phyloP scores from a whole-genome alignment of 2,113 vertebrate genomes.

The Osmerus mordax region DNA sequence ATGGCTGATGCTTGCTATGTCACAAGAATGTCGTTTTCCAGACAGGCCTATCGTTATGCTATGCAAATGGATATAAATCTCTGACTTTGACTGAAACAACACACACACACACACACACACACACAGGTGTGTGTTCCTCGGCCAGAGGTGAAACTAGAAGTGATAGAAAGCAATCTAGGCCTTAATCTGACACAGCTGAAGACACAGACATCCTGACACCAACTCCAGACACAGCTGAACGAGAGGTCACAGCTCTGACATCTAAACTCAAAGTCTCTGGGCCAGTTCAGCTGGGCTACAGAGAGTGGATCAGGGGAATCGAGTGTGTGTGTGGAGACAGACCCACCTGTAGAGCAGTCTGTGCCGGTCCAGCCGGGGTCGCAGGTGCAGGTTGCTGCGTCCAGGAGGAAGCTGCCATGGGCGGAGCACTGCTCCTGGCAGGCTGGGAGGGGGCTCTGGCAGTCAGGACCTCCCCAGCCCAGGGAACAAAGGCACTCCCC shows the following conservation, averaged over 20 bases:
- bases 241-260: not conserved
- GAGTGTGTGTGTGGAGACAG: conserved; percentile 13
- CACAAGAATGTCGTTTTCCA: too few species aligned
- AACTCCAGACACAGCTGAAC: too few species aligned
- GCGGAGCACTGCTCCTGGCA: conserved; percentile 95
- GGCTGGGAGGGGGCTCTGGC: conserved; percentile 82
- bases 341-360: conserved; percentile 89
- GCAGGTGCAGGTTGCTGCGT: conserved; percentile 84
- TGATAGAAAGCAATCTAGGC: not conserved
- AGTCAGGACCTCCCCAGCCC: conserved; percentile 89
- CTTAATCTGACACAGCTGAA: not conserved
- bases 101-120: not conserved
- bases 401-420: conserved; percentile 85
- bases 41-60: too few species aligned
- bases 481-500: conserved; percentile 90
- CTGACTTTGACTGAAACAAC: too few species aligned
- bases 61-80: too few species aligned
- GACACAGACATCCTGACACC: too few species aligned
- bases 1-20: too few species aligned
- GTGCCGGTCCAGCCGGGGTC: conserved; percentile 91
- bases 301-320: not conserved
- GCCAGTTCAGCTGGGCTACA: not conserved
- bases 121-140: not conserved
- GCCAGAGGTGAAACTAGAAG: not conserved
- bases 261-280: not conserved